Conservation (phyloP, 2,888 invertebrate genomes). For the Drosophila rubida region DNA sequence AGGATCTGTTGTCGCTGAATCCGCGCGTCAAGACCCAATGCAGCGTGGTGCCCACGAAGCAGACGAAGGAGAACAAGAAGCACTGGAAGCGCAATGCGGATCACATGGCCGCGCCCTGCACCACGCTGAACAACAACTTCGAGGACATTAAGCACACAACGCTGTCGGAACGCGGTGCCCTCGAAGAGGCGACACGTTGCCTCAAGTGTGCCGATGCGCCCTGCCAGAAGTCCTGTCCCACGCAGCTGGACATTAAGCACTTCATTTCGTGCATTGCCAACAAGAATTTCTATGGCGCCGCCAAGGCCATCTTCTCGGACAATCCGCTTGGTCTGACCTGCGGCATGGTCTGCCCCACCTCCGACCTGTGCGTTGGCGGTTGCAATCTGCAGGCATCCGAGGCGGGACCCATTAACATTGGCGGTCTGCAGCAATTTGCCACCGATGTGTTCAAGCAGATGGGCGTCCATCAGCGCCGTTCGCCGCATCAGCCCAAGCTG, state of each 20-base stretch:
- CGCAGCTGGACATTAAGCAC: conserved; percentile 97
- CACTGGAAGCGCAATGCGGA: conserved; percentile 98
- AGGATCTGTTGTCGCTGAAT: conserved; percentile 95
- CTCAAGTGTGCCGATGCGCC: conserved; percentile 98
- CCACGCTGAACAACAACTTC: conserved; percentile 94
- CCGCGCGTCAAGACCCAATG: conserved; percentile 92
- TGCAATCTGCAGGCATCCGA: conserved; percentile 98
- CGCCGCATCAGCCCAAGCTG: conserved; percentile 88
- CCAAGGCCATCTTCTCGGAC: conserved; percentile 97
- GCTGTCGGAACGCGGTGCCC: conserved; percentile 96
- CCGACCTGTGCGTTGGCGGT: conserved; percentile 98
- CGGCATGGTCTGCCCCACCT: conserved; percentile 99
- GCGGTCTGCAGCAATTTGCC: conserved; percentile 98
- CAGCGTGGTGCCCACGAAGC: conserved; percentile 92
- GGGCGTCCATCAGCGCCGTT: conserved; percentile 94
- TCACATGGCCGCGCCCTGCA: conserved; percentile 88
- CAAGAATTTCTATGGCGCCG: conserved; percentile 99
- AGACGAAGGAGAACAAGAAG: conserved; percentile 94
- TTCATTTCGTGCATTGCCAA: conserved; percentile 98
- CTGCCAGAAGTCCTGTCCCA: conserved; percentile 99
- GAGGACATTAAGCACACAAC: conserved; percentile 99
- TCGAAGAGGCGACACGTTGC: conserved; percentile 95
- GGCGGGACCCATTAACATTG: conserved; percentile 99
- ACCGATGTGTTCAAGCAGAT: conserved; percentile 98
- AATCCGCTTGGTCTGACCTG: conserved; percentile 98